A percentile compares a stretch with the other conserved stretches of the same genome.
These are phyloP conservation scores for Daubentonia madagascariensis DNA, from an alignment of 2,113 vertebrate species.

Conservation along the genomic window DNA sequence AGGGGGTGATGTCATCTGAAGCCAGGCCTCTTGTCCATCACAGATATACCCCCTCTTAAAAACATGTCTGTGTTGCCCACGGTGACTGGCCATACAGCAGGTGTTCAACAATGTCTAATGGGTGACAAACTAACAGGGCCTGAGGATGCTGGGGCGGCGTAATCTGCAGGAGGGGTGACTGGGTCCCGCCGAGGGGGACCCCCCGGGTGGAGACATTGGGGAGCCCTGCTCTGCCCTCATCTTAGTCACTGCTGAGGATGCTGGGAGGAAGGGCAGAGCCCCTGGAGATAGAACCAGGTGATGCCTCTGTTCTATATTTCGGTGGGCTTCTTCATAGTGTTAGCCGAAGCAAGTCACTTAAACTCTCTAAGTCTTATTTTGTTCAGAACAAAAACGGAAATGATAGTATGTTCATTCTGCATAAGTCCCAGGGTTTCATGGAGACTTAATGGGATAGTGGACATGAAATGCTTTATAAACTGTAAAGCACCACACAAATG, in stretches of 20 bases:
- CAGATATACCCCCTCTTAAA: too few relatives aligned
- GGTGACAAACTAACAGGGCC: neutral
- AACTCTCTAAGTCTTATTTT: neutral
- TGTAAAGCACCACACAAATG: constrained; percentile 9
- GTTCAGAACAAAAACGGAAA: constrained; percentile 20
- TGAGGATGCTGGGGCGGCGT: fast-evolving
- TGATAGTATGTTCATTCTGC: neutral
- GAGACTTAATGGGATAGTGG: constrained; percentile 41
- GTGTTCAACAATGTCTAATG: too few relatives aligned
- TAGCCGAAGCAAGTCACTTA: neutral
- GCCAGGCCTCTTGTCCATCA: neutral
- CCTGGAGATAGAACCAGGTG: neutral
- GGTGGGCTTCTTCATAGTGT: neutral
- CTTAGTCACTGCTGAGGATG: neutral
- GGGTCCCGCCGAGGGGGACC: neutral
- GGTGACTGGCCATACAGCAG: fast-evolving
- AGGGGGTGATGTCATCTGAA: too few relatives aligned
- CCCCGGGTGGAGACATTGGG: too few relatives aligned
- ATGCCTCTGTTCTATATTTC: neutral
- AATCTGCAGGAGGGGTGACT: fast-evolving
- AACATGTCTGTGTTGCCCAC: too few relatives aligned
- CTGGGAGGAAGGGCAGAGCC: neutral
- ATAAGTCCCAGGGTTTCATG: constrained; percentile 27
- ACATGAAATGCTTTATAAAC: constrained; percentile 51
- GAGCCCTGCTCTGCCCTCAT: too few relatives aligned